Percentiles rank a stretch among this genome's conserved stretches.
These are phyloP conservation scores for Stigmatopora nigra DNA, from an alignment of 2,113 vertebrate species.

Conservation along the genomic window DNA sequence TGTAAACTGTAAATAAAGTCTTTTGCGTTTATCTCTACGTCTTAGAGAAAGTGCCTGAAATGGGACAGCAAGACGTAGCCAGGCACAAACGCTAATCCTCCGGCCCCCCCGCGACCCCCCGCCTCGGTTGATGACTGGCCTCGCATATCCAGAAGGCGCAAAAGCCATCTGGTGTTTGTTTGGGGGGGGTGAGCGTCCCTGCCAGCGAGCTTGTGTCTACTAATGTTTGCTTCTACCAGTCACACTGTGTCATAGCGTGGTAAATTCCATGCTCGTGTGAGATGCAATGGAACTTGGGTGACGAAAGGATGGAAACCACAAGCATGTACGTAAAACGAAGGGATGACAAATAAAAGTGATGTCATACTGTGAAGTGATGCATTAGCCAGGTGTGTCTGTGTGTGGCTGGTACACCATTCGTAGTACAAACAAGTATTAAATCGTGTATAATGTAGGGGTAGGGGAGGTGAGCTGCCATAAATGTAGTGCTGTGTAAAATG, in stretches of 20 bases:
- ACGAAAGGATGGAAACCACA: conserved; percentile 3
- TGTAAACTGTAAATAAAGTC: conserved; percentile 5
- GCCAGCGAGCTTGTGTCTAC: conserved; percentile 17
- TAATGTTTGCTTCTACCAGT: conserved; percentile 10
- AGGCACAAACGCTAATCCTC: conserved; percentile 53
- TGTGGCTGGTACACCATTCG: no score
- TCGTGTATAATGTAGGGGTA: no score
- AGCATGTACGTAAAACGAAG: not conserved
- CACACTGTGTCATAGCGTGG: conserved; percentile 13
- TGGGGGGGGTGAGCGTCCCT: conserved; percentile 37
- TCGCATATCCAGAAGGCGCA: conserved; percentile 58
- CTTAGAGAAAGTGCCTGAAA: conserved; percentile 44
- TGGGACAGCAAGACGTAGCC: conserved; percentile 23
- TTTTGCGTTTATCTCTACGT: not conserved
- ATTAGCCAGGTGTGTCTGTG: conserved; percentile 4
- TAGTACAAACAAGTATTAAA: no score
- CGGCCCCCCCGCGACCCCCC: conserved; percentile 2
- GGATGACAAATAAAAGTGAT: not conserved
- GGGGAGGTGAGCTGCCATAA: no score
- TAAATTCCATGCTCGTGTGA: not conserved
- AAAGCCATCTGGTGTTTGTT: conserved; percentile 75
- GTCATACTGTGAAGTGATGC: not conserved
- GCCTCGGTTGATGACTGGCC: conserved; percentile 56
- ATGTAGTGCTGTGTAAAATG: no score
- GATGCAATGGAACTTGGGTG: conserved; percentile 17